Percentiles rank a stretch among this genome's conserved stretches.
Conservation (phyloP, 2,797 vertebrate genomes). For the Tiaroga cobitis region DNA sequence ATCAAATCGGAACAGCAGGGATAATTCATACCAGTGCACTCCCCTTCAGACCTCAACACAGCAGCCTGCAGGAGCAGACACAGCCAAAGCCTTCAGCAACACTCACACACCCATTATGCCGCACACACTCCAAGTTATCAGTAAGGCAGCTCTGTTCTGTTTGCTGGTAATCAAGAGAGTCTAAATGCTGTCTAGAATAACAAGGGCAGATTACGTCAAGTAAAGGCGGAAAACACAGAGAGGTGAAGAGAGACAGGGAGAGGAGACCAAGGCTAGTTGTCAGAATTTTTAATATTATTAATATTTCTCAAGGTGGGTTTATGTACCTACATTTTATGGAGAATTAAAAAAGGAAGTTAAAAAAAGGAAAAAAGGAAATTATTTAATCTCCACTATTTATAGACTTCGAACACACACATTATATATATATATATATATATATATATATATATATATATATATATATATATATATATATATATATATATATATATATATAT, state of each 20-base stretch:
- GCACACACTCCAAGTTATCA: background rate
- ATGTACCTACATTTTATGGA: background rate
- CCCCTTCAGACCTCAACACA: slow-evolving; percentile 8
- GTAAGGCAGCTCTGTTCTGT: slow-evolving; percentile 10
- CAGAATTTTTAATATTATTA: no score
- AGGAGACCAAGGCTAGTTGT: no score
- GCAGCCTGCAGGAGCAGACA: background rate
- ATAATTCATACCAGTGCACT: slow-evolving; percentile 48
- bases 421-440: no score
- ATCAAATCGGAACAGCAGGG: slow-evolving; percentile 43
- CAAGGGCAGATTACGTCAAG: slow-evolving; percentile 14
- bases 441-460: no score
- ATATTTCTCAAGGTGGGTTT: background rate
- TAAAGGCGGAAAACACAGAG: slow-evolving; percentile 12
- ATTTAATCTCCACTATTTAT: no score
- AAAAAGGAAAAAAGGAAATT: no score
- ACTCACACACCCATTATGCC: background rate
- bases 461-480: no score
- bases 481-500: no score
- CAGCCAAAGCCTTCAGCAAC: background rate
- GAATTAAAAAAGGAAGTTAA: background rate
- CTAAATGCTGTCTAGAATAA: slow-evolving; percentile 18
- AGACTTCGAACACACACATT: no score
- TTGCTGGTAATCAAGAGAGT: background rate
- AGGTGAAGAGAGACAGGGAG: background rate